A percentile compares a stretch with the other conserved stretches of the same genome.
phyloP scores from a whole-genome alignment of 2,888 invertebrate genomes.

The Pachycephus smyrnensis region DNA sequence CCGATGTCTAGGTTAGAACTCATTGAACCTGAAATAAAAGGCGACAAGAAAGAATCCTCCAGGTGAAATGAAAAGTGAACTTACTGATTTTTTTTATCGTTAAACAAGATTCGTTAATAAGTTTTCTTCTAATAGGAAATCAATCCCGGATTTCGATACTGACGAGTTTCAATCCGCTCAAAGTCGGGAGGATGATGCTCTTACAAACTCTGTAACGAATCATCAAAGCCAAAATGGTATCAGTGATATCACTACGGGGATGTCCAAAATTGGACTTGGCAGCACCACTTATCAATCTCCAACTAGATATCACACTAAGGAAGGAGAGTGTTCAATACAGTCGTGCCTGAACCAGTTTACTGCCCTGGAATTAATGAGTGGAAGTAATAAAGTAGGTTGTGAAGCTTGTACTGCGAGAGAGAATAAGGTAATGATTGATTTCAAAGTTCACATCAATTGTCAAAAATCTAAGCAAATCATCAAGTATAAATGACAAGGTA shows the following conservation, averaged over 20 bases:
- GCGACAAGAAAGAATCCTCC: background rate
- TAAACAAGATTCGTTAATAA: background rate
- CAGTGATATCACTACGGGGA: constrained; percentile 39
- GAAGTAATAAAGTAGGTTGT: constrained; percentile 93
- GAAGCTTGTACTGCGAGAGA: constrained; percentile 86
- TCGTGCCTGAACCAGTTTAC: constrained; percentile 95
- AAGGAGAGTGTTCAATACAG: constrained; percentile 85
- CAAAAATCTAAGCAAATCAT: background rate
- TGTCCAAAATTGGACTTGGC: constrained; percentile 43
- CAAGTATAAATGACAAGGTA: background rate
- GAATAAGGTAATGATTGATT: constrained; percentile 65
- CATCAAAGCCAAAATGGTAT: constrained; percentile 35
- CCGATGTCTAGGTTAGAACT: constrained; percentile 46
- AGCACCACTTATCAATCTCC: constrained; percentile 37
- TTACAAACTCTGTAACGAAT: constrained; percentile 17
- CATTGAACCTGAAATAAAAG: background rate
- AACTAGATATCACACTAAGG: constrained; percentile 79
- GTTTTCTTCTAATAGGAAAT: constrained; percentile 2
- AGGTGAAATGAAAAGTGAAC: constrained; percentile 3
- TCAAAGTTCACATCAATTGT: background rate
- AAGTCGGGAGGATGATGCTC: constrained; percentile 18
- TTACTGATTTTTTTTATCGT: background rate
- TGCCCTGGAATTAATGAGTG: constrained; percentile 88
- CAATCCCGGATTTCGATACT: constrained; percentile 2
- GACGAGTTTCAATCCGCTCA: constrained; percentile 14